Evolutionary conservation across 1,140 invertebrate genomes (phyloP).

Genomic region (Mactra quadrangularis): DNA sequence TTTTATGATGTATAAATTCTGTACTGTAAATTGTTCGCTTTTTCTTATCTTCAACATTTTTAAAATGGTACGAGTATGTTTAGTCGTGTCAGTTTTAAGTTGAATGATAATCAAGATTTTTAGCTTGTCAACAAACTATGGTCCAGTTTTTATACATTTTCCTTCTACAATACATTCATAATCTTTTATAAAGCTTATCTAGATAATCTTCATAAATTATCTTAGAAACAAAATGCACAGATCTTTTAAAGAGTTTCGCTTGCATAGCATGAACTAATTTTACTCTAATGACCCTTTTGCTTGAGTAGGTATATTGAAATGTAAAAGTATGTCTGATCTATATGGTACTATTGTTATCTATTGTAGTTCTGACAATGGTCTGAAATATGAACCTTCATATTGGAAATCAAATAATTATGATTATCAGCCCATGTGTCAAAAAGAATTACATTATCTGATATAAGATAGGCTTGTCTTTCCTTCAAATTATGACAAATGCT

Average conservation of each 20-base stretch:
- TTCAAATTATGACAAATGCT: constrained; percentile 32
- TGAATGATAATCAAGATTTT: no score
- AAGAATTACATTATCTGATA: constrained; percentile 51
- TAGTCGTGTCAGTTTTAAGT: no score
- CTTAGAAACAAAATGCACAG: background rate
- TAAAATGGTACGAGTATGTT: no score
- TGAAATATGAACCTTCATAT: no score
- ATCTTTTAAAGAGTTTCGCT: background rate
- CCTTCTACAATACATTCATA: no score
- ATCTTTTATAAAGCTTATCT: background rate
- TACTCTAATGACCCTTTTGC: constrained; percentile 1
- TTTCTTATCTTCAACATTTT: no score
- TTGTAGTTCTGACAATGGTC: no score
- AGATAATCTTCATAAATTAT: constrained; percentile 1
- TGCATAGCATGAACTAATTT: background rate
- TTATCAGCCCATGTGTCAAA: constrained; percentile 53
- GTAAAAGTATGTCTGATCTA: constrained; percentile 1
- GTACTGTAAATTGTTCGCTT: no score
- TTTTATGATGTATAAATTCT: no score
- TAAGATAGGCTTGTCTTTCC: constrained; percentile 32
- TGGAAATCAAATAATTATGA: constrained; percentile 11
- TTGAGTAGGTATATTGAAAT: background rate
- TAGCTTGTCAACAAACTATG: no score
- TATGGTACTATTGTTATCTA: no score
- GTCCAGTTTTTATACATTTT: no score